phyloP scores from a whole-genome alignment of 2,113 vertebrate genomes.

The Cryptomyrus ogoouensis region DNA sequence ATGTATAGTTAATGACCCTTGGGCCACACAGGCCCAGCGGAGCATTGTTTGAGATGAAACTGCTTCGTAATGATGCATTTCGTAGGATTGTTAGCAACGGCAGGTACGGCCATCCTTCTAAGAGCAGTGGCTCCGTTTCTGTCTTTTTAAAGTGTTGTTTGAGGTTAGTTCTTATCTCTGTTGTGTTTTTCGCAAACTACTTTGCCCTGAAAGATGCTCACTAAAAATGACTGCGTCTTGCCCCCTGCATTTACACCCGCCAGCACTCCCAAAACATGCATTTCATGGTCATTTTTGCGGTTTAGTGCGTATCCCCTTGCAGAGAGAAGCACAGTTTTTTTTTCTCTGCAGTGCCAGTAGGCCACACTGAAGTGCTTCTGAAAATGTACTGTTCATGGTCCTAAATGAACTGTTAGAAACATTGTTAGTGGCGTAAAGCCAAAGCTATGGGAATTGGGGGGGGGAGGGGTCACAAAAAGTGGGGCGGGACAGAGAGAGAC shows the following conservation, averaged over 20 bases:
- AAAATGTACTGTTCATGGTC: slow-evolving; percentile 3
- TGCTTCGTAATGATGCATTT: neutral
- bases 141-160: neutral
- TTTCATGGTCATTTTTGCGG: neutral
- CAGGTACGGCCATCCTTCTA: neutral
- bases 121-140: neutral
- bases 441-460: neutral
- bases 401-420: slow-evolving; percentile 9
- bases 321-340: neutral
- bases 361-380: neutral
- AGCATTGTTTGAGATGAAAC: neutral
- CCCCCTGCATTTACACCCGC: neutral
- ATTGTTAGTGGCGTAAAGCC: neutral
- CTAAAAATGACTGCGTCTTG: neutral
- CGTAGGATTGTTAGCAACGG: neutral
- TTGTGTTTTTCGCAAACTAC: neutral
- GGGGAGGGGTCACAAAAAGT: slow-evolving; percentile 3
- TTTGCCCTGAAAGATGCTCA: neutral
- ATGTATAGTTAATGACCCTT: neutral
- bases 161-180: neutral
- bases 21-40: neutral
- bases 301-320: neutral
- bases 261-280: neutral
- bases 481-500: slow-evolving; percentile 7
- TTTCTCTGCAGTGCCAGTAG: neutral